A percentile compares a stretch with the other conserved stretches of the same genome.
Conservation (phyloP, 1,140 invertebrate species). For the Aphidius ervi region DNA sequence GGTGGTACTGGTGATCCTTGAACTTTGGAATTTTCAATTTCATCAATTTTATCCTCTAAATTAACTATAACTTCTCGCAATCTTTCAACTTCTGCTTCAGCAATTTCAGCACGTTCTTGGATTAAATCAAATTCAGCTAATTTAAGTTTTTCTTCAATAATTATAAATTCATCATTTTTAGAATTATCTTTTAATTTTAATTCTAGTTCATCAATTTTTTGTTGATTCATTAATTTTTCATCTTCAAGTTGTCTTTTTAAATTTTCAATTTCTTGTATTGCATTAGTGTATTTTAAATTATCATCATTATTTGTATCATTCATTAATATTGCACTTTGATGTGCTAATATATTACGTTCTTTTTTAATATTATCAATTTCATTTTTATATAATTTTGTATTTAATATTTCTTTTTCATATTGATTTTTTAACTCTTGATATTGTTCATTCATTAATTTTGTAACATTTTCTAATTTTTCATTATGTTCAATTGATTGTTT, state of each 20-base stretch:
- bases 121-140: conserved; percentile 62
- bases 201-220: conserved; percentile 60
- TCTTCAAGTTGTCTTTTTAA: conserved; percentile 60
- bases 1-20: conserved; percentile 38
- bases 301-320: conserved; percentile 56
- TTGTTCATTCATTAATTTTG: conserved; percentile 63
- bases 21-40: conserved; percentile 43
- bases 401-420: conserved; percentile 59
- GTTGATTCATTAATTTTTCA: conserved; percentile 54
- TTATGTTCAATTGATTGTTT: conserved; percentile 55
- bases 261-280: conserved; percentile 62
- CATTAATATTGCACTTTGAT: conserved; percentile 65
- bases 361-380: conserved; percentile 55
- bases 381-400: conserved; percentile 52
- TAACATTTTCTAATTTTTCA: conserved; percentile 61
- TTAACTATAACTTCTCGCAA: conserved; percentile 35
- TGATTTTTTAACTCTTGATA: conserved; percentile 58
- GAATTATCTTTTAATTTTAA: conserved; percentile 62
- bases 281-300: conserved; percentile 52
- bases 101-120: conserved; percentile 58
- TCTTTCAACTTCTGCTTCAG: conserved; percentile 52
- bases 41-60: conserved; percentile 40
- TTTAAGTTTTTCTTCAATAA: conserved; percentile 67
- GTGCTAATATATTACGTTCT: conserved; percentile 62
- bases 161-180: conserved; percentile 62